A percentile compares a stretch with the other conserved stretches of the same genome.
Evolutionary conservation across 2,888 invertebrate species (phyloP).

Genomic region (Bellardia pandia): DNA sequence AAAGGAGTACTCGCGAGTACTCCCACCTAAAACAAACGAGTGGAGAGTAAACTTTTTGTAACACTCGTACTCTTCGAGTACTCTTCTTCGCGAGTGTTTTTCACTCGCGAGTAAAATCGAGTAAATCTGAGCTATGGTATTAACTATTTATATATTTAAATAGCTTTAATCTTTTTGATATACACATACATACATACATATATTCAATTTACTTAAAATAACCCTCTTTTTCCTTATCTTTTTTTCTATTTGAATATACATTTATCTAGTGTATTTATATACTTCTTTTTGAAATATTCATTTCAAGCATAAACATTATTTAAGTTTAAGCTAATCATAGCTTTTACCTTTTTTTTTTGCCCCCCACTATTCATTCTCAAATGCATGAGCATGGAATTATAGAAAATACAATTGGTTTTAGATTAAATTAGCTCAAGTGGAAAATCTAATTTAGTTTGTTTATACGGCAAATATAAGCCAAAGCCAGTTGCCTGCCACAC

Average conservation of each 20-base stretch:
- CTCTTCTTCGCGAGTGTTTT: too few species aligned
- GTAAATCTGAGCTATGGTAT: too few species aligned
- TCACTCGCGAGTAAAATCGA: too few species aligned
- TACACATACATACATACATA: too few species aligned
- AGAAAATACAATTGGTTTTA: constrained; percentile 63
- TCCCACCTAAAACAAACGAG: too few species aligned
- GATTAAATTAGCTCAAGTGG: constrained; percentile 65
- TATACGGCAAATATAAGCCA: constrained; percentile 8
- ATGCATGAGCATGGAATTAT: constrained; percentile 12
- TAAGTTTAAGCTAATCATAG: constrained; percentile 38
- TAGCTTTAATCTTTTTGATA: too few species aligned
- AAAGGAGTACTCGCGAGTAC: too few species aligned
- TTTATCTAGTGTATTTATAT: neutral
- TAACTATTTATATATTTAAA: too few species aligned
- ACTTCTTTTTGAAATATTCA: constrained; percentile 18
- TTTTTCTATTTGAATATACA: neutral
- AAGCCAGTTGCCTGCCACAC: constrained; percentile 8
- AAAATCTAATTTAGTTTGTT: constrained; percentile 62
- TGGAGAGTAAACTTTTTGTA: too few species aligned
- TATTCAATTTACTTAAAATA: too few species aligned
- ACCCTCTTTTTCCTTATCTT: neutral
- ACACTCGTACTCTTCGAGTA: too few species aligned
- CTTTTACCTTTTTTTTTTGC: constrained; percentile 20
- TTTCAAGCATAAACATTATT: constrained; percentile 41
- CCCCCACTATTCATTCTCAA: neutral